phyloP scores from a whole-genome alignment of 2,113 vertebrate species.

The Beaufortia kweichowensis region DNA sequence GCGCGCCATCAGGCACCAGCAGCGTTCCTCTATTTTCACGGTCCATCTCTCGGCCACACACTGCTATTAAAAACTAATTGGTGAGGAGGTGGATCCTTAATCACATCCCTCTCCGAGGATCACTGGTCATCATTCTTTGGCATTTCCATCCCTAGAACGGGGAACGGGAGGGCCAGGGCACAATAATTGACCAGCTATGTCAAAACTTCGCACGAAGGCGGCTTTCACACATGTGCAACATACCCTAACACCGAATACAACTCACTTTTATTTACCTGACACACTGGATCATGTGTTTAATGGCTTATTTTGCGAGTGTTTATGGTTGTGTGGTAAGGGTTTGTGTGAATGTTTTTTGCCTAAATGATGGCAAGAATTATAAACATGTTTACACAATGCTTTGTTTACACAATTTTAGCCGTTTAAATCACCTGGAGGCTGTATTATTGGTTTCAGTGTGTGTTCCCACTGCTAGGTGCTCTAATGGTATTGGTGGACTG shows the following conservation, averaged over 20 bases:
- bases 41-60: slow-evolving; percentile 14
- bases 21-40: background rate
- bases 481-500: background rate
- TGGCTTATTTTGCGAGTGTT: background rate
- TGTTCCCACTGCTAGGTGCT: background rate
- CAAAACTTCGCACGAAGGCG: background rate
- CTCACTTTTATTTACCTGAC: slow-evolving; percentile 21
- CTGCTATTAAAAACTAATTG: background rate
- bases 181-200: background rate
- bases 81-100: background rate
- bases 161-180: background rate
- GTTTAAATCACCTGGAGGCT: too few relatives aligned
- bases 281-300: background rate
- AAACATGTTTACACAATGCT: too few relatives aligned
- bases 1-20: background rate
- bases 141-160: background rate
- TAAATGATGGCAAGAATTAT: background rate
- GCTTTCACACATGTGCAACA: background rate
- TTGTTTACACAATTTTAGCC: too few relatives aligned
- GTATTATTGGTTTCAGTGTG: background rate
- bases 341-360: background rate
- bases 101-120: background rate
- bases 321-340: too few relatives aligned
- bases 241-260: background rate
- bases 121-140: slow-evolving; percentile 5